Base-by-base conservation (phyloP, 2,888 invertebrate species). In the Apeira syringaria region DNA sequence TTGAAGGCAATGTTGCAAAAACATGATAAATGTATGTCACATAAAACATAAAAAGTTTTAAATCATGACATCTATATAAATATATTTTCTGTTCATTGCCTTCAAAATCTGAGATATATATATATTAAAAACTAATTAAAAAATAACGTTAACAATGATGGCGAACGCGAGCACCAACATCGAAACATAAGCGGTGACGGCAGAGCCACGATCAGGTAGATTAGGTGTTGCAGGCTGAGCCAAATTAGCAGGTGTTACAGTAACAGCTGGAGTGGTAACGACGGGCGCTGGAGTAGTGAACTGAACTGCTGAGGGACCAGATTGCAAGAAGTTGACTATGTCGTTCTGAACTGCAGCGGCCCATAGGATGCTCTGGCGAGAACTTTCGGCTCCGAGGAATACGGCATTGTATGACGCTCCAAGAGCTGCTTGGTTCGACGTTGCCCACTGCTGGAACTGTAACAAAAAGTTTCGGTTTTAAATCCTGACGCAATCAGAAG, bases 371-470 rank as follows among this genome's bases (percentile, higher is more conserved):
- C 76, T 74, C 1, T 57, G 12, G 1, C 64, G 61, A 0, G 77
- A 56, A 0, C 33, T 12, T 2, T 60, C 52, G 0, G 80, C 75
- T 0, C 57, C 64, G 1, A 47, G 50, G 32, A 54, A 53, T 0
- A 83, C 65, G 0, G 28, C 2, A 3, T 47, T 17, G 41, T 63
- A 77, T 1, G 52, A 34, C 2, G 18, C 8, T 1, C 70, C 74
- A n/a, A 87, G 53, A 0, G 3, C 18, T 0, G 24, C 53, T 27
- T 61, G 59, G 33, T 59, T 72, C 0, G 29, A 4, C 1, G 46
- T 61, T 0, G 68, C 79, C 88, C 88, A 89, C 2, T 25, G 15
- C 65, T 70, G 64, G 68, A 80, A 86, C 89, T 89, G 68, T 7
- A 54, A 59, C 15, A 5, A n/a, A n/a, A n/a, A n/a, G n/a, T n/a